phyloP scores from a whole-genome alignment of 2,113 vertebrate genomes.

The Apaloderma vittatum region DNA sequence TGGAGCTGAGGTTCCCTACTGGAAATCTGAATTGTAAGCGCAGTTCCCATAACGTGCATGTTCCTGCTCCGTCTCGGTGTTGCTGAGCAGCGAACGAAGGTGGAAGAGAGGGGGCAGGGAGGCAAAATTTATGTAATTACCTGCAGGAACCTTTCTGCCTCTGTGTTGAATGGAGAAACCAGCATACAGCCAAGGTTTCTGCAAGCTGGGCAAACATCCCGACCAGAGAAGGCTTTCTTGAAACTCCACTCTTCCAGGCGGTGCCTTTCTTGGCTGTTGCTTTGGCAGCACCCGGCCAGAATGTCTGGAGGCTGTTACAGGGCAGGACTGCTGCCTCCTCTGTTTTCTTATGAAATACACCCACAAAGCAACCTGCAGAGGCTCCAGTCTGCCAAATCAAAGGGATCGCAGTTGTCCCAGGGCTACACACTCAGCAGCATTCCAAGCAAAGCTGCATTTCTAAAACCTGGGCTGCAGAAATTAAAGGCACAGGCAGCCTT shows the following conservation, averaged over 20 bases:
- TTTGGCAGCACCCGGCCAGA: conserved; percentile 53
- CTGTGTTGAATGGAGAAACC: neutral
- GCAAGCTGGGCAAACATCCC: conserved; percentile 56
- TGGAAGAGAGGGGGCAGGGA: conserved; percentile 13
- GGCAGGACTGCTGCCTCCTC: conserved; percentile 72
- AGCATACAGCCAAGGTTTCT: conserved; percentile 38
- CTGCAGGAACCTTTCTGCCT: conserved; percentile 50
- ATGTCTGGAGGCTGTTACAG: conserved; percentile 70
- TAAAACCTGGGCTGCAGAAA: conserved; percentile 38
- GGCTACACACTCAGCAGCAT: conserved; percentile 71
- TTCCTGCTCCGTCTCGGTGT: neutral
- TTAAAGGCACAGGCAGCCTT: conserved; percentile 30
- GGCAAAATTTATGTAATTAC: conserved; percentile 7
- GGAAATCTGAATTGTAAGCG: neutral
- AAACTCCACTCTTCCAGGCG: conserved; percentile 58
- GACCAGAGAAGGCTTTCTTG: conserved; percentile 42
- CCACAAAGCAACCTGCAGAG: conserved; percentile 54
- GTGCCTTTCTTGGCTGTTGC: conserved; percentile 66
- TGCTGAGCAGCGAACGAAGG: neutral
- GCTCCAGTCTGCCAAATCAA: conserved; percentile 71
- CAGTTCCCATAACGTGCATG: neutral
- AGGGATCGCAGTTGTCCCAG: conserved; percentile 59
- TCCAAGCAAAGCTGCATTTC: conserved; percentile 49
- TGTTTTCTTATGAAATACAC: conserved; percentile 69
- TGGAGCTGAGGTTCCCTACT: conserved; percentile 47